These are phyloP conservation scores for Myotis planiceps DNA, from an alignment of 2,797 vertebrate genomes.

Conservation along the genomic window DNA sequence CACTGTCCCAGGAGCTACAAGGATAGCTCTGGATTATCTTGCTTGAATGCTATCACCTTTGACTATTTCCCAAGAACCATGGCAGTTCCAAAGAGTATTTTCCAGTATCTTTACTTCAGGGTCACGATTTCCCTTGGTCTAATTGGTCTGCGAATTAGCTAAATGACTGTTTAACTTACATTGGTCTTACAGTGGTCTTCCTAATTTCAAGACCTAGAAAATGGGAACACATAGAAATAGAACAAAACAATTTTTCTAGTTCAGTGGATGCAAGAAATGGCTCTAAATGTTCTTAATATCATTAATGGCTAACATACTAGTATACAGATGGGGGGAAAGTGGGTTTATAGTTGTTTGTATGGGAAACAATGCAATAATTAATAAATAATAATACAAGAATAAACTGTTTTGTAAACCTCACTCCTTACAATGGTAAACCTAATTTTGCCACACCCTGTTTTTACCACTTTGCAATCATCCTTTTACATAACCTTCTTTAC, in stretches of 20 bases:
- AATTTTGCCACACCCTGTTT: neutral
- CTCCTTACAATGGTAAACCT: neutral
- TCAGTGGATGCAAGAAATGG: neutral
- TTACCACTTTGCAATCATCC: neutral
- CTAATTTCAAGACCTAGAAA: neutral
- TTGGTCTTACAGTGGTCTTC: neutral
- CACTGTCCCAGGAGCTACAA: neutral
- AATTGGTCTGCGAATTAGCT: neutral
- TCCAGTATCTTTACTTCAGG: neutral
- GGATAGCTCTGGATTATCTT: neutral
- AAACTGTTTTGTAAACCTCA: neutral
- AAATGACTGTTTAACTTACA: neutral
- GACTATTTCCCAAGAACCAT: neutral
- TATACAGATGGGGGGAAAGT: neutral
- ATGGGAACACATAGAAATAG: neutral
- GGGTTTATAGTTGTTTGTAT: neutral
- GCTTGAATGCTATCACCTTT: neutral
- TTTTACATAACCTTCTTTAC: neutral
- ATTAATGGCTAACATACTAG: neutral
- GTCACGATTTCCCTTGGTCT: slow-evolving; percentile 26
- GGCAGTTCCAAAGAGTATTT: neutral
- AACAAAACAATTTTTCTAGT: neutral
- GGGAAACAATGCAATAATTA: neutral
- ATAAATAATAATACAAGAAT: neutral
- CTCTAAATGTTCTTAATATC: neutral